Percentiles rank a stretch among this genome's conserved stretches.
Evolutionary conservation across 2,888 invertebrate species (phyloP).

Genomic region (Pristionchus mayeri): DNA sequence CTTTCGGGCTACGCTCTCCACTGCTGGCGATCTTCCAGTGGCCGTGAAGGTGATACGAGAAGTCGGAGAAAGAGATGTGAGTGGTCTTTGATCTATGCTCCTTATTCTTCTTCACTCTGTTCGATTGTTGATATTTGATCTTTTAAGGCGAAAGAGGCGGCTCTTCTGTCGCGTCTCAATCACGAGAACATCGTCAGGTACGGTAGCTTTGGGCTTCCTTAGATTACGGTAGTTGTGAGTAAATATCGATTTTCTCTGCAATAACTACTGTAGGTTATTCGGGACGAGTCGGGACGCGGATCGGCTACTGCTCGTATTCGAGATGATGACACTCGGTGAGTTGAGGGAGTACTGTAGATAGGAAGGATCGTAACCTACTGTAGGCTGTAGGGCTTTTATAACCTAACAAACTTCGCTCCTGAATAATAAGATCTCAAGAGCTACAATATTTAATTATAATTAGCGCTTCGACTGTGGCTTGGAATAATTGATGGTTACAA

Average conservation of each 20-base stretch:
- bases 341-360: background rate
- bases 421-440: too few relatives aligned
- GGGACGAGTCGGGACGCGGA: constrained; percentile 58
- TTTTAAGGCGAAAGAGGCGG: constrained; percentile 38
- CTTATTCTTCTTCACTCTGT: background rate
- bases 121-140: background rate
- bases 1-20: constrained; percentile 67
- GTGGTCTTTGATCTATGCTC: constrained; percentile 6
- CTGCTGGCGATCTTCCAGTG: constrained; percentile 54
- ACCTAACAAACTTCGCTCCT: too few relatives aligned
- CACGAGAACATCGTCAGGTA: constrained; percentile 90
- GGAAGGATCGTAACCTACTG: background rate
- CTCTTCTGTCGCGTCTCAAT: constrained; percentile 89
- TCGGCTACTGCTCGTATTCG: constrained; percentile 93
- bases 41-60: constrained; percentile 60
- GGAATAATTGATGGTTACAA: too few relatives aligned
- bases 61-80: constrained; percentile 50
- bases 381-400: background rate
- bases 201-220: constrained; percentile 91
- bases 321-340: constrained; percentile 96
- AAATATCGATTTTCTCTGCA: constrained; percentile 84
- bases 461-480: too few relatives aligned
- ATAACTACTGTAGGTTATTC: too few relatives aligned
- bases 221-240: constrained; percentile 84
- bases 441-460: too few relatives aligned